phyloP scores from a whole-genome alignment of 2,888 invertebrate species.

The Panorpa germanica region DNA sequence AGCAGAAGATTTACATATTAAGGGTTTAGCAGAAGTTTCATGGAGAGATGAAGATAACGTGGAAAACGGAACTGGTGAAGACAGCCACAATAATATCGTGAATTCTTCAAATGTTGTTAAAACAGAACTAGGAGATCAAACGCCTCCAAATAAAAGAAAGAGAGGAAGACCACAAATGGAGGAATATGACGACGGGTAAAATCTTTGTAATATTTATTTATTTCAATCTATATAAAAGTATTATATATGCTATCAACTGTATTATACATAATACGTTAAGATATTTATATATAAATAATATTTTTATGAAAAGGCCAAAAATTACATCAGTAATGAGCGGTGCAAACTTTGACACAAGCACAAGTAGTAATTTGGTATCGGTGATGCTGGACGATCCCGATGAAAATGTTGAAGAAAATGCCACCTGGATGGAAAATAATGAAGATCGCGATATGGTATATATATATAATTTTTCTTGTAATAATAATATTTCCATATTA shows the following conservation, averaged over 20 bases:
- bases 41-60: constrained; percentile 59
- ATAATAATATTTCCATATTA: too few species aligned
- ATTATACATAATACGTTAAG: too few species aligned
- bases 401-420: constrained; percentile 8
- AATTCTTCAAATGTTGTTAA: too few species aligned
- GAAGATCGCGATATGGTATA: constrained; percentile 7
- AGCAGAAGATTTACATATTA: constrained; percentile 80
- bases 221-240: constrained; percentile 15
- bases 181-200: constrained; percentile 15
- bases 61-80: constrained; percentile 9
- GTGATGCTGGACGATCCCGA: constrained; percentile 10
- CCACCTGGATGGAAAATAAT: constrained; percentile 10
- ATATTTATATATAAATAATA: too few species aligned
- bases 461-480: too few species aligned
- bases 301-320: constrained; percentile 6
- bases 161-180: constrained; percentile 48
- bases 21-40: constrained; percentile 78
- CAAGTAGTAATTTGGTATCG: constrained; percentile 9
- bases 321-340: constrained; percentile 1
- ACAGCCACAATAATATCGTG: constrained; percentile 13
- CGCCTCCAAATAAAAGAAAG: constrained; percentile 32
- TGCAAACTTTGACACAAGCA: constrained; percentile 6
- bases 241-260: neutral
- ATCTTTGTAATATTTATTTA: neutral
- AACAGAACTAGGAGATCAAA: constrained; percentile 11